Evolutionary conservation across 2,797 vertebrate species (phyloP), one percentile per base, ranked within the genome.

Genomic region (Crossoptilon crossoptilon): DNA sequence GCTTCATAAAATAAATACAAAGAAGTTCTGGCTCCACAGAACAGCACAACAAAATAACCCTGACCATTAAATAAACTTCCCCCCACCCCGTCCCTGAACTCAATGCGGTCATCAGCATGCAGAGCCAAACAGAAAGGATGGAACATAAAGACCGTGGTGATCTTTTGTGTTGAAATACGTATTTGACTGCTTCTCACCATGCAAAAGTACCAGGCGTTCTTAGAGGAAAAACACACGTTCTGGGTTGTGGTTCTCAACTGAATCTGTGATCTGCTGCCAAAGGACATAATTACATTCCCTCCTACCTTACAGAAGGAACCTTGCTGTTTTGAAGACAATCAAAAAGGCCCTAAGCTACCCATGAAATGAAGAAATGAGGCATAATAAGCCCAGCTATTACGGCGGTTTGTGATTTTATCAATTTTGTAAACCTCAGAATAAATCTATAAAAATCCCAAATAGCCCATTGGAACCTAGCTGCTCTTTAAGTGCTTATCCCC

Each of bases 311-410:
- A 83, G 74, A 58, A 49, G 33, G 43, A 75, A 60, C 37, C 33
- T 56, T 88, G 93, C 64, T 88, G 73, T 81, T 90, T 76, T 55
- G 70, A 81, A 75, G 72, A 85, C 56, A 74, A 85, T 49, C 69
- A 60, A 74, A 60, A 67, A 60, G 29, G 59, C 58, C 33, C 44
- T 78, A 88, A 81, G 60, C 64, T 89, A 87, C 63, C 59, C 56
- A 85, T 87, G 85, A 92, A 88, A 90, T 37, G 63, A 82, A 74
- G 80, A 85, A 91, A 87, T 46, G 77, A 86, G 71, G n/a, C 84
- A 86, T 91, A 92, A 95, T 55, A 33, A 58, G 75, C 60, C 72
- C 2, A 0, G 44, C 77, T 73, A 69, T 67, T 59, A 37, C 13
- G 66, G 76, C 66, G 70, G 84, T 69, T 87, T 78, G 70, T 79